A percentile compares a stretch with the other conserved stretches of the same genome.
Evolutionary conservation across 1,140 invertebrate species (phyloP).

Genomic region (Frieseomelitta varia): DNA sequence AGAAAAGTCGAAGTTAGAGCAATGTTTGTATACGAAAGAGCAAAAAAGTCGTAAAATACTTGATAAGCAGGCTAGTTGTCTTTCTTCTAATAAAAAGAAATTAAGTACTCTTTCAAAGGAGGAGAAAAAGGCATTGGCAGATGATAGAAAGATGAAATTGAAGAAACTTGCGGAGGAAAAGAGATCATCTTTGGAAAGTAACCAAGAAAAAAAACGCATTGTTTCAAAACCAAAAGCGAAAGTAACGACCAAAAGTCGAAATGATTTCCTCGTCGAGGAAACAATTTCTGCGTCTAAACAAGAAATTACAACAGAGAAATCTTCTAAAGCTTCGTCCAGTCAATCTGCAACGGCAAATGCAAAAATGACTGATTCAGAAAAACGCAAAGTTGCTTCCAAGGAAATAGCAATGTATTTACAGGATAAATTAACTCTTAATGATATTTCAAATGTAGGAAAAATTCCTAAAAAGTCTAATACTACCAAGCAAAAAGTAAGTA

Average conservation of each 20-base stretch:
- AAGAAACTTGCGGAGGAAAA: constrained; percentile 65
- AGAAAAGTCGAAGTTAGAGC: constrained; percentile 33
- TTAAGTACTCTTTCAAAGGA: constrained; percentile 50
- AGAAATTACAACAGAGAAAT: neutral
- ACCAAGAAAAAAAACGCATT: constrained; percentile 23
- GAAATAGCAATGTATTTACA: neutral
- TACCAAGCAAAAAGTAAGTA: neutral
- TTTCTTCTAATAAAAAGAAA: neutral
- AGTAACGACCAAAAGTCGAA: constrained; percentile 59
- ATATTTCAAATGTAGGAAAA: constrained; percentile 1
- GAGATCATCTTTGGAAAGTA: neutral
- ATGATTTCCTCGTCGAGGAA: constrained; percentile 62
- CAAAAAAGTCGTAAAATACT: constrained; percentile 27
- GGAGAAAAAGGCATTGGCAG: constrained; percentile 54
- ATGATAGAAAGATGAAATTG: constrained; percentile 63
- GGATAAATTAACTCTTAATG: neutral
- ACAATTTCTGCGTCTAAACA: constrained; percentile 15
- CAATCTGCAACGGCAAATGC: neutral
- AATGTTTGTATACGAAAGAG: constrained; percentile 36
- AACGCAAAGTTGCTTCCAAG: neutral
- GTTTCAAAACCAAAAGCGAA: constrained; percentile 63
- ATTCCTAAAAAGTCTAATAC: constrained; percentile 23
- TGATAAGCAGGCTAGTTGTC: constrained; percentile 30
- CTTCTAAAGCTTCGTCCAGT: neutral
- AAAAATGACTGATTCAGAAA: neutral